phyloP scores from a whole-genome alignment of 2,888 invertebrate species.

The Metalampra italica region DNA sequence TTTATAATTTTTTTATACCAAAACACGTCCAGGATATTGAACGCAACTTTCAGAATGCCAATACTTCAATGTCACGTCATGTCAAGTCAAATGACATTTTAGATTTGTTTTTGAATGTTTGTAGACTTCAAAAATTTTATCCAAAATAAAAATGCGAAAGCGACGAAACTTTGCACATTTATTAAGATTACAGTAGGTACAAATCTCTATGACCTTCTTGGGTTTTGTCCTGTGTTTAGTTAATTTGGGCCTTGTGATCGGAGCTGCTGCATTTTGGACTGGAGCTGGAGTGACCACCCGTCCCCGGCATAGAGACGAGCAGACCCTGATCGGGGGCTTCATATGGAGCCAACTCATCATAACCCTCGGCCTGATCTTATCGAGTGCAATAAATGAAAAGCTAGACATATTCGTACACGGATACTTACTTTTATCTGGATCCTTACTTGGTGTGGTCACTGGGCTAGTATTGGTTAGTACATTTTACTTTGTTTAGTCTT shows the following conservation, averaged over 20 bases:
- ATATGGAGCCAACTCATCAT: constrained; percentile 62
- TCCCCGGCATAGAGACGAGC: constrained; percentile 48
- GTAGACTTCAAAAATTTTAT: neutral
- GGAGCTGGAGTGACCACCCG: constrained; percentile 25
- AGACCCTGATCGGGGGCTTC: constrained; percentile 54
- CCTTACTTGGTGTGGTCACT: constrained; percentile 32
- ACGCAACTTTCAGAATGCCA: no score
- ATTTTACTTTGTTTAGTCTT: neutral
- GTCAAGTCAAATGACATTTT: no score
- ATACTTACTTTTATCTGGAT: constrained; percentile 44
- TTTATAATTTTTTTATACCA: no score
- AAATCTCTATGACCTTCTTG: constrained; percentile 13
- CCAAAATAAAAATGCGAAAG: neutral
- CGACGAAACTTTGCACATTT: neutral
- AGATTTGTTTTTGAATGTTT: no score
- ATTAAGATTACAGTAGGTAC: neutral
- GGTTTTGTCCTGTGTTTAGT: constrained; percentile 35
- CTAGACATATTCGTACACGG: constrained; percentile 33
- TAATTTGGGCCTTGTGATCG: constrained; percentile 37
- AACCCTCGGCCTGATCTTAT: constrained; percentile 49
- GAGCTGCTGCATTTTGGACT: constrained; percentile 47
- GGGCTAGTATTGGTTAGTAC: constrained; percentile 37
- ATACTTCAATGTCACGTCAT: no score
- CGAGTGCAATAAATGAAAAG: constrained; percentile 32
- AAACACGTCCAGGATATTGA: no score